These are phyloP conservation scores for fruit fly (Drosophila melanogaster) DNA, from an alignment of 1,140 invertebrate species.

Conservation along the genomic window DNA sequence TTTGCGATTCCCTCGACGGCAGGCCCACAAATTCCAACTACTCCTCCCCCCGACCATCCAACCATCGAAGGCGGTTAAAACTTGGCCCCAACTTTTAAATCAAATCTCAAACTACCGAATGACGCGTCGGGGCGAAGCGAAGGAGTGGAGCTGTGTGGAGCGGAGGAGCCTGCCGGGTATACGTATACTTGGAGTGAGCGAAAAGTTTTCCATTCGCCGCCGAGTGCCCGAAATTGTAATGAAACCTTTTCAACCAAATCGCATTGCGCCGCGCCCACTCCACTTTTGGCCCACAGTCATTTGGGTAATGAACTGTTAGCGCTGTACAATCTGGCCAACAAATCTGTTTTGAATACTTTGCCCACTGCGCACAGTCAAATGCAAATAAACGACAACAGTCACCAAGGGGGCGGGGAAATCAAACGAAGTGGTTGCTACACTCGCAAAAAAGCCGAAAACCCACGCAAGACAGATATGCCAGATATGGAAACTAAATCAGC, in stretches of 20 bases:
- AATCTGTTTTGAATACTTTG: conserved; percentile 80
- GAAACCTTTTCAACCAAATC: conserved; percentile 61
- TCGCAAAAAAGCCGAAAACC: background rate
- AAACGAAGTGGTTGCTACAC: background rate
- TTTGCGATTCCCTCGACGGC: conserved; percentile 50
- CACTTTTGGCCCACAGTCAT: conserved; percentile 45
- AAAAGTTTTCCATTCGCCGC: conserved; percentile 59
- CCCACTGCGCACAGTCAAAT: conserved; percentile 57
- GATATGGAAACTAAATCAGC: background rate
- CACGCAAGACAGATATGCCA: too few species aligned
- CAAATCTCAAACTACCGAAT: conserved; percentile 35
- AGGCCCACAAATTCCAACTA: background rate
- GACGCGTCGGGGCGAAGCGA: too few species aligned
- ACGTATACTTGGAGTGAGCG: too few species aligned
- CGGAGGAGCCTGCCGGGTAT: background rate
- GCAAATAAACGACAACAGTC: conserved; percentile 65
- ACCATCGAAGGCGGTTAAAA: conserved; percentile 26
- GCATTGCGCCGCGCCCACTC: conserved; percentile 1
- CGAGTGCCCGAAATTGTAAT: conserved; percentile 45
- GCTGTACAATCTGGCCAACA: conserved; percentile 76
- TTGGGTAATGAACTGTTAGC: conserved; percentile 83
- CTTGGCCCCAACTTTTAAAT: conserved; percentile 46
- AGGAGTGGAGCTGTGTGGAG: background rate
- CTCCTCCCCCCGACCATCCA: too few species aligned
- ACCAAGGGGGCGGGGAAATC: background rate